phyloP scores from a whole-genome alignment of 2,113 vertebrate genomes.

The Myrmophylax atrothorax region DNA sequence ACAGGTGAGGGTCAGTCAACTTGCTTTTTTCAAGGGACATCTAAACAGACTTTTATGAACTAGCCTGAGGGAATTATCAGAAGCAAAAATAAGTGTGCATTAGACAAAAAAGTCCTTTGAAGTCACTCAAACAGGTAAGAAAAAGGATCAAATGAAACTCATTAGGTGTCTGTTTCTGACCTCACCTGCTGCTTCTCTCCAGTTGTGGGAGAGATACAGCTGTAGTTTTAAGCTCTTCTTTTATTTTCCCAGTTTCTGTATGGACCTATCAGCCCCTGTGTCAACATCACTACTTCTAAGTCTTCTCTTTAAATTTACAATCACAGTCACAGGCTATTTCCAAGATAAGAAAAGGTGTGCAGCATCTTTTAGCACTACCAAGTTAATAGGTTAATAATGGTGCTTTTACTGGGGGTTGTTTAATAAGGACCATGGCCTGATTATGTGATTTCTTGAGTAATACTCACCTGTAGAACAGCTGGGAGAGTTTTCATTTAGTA shows the following conservation, averaged over 20 bases:
- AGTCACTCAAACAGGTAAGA: not conserved
- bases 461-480: not conserved
- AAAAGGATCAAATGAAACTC: not conserved
- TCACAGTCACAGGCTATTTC: not conserved
- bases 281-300: not conserved
- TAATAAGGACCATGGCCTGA: not conserved
- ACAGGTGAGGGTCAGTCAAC: not conserved
- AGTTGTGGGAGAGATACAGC: not conserved
- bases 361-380: not conserved
- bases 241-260: not conserved
- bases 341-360: not conserved
- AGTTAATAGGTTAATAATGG: not conserved
- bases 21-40: not conserved
- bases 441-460: not conserved
- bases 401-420: not conserved
- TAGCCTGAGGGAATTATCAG: not conserved
- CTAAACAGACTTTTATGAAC: not conserved
- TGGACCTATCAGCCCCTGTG: not conserved
- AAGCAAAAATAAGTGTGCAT: not conserved
- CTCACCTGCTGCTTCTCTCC: not conserved
- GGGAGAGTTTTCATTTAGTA: not conserved
- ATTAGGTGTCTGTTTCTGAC: not conserved
- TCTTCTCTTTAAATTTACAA: not conserved
- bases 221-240: not conserved
- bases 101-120: not conserved